Base-by-base conservation (phyloP, 2,113 vertebrate species). In the Rhynchomys soricoides region DNA sequence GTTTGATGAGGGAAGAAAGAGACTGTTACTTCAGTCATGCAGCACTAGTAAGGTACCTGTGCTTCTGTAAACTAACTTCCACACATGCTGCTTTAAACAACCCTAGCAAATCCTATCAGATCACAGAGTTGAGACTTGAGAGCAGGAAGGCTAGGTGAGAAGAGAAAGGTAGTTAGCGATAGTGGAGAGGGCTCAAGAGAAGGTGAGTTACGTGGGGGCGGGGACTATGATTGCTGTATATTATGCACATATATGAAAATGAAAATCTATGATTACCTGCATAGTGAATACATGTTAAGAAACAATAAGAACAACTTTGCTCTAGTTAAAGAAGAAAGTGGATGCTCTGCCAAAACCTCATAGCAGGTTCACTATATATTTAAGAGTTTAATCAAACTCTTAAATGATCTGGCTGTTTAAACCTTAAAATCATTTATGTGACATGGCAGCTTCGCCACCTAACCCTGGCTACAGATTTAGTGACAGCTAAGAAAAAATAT, bases 121-220 rank as follows among this genome's bases (percentile, higher is more conserved):
- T 31, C 29, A 50, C 43, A 15, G 13, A 37, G 37, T 7, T 31
- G 48, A 31, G 17, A 3, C 40, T 34, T 86, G 29, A 48, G 34
- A 68, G 45, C 21, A 68, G 10, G 83, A 45, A 86, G 29, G 17
- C 5, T 3, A 66, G 62, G 11, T 48, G 43, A 86, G 31, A 68
- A 37, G 82, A 31, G 59, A 31, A 86, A 22, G 43, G 29, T 31
- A 16, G 31, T 31, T 68, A 37, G 9, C 57, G 24, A 12, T 6
- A 48, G 31, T 34, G 43, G 31, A 68, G 83, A 50, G 43, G 3
- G 17, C 3, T 13, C 59, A 48, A 62, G 26, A 11, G 16, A 5
- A 1, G 26, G 15, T 45, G 64, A 45, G 57, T 19, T 59, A 26
- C 3, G 11, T 29, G 26, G 0, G 3, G 1, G 19, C 1, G 5